Conservation (phyloP, 1,140 invertebrate genomes). For the Ectropis grisescens region DNA sequence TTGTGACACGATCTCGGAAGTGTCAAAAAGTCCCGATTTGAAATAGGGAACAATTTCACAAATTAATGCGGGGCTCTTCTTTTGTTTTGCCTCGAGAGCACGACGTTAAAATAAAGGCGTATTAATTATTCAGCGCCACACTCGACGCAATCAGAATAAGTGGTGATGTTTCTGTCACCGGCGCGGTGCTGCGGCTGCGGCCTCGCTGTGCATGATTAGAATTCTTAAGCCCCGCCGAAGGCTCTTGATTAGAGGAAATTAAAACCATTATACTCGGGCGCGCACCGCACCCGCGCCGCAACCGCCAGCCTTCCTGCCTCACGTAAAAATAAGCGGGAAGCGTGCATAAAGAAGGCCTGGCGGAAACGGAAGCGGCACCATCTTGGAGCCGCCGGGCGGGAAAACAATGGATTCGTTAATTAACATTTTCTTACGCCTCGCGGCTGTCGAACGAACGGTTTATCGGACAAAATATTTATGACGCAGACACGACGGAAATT, state of each 20-base stretch:
- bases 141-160: constrained; percentile 68
- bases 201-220: constrained; percentile 59
- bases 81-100: constrained; percentile 54
- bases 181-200: constrained; percentile 16
- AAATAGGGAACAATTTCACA: constrained; percentile 32
- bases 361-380: constrained; percentile 67
- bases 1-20: too few species aligned
- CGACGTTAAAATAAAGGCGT: constrained; percentile 58
- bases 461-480: constrained; percentile 71
- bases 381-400: constrained; percentile 65
- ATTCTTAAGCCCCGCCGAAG: constrained; percentile 65
- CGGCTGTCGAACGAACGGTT: constrained; percentile 68
- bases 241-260: constrained; percentile 70
- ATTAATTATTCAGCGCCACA: constrained; percentile 69
- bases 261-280: constrained; percentile 64
- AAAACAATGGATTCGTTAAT: constrained; percentile 72
- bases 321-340: constrained; percentile 61
- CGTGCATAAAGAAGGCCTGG: constrained; percentile 64
- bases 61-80: constrained; percentile 38
- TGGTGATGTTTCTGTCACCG: constrained; percentile 67
- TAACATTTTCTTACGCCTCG: constrained; percentile 72
- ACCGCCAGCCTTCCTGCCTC: constrained; percentile 38
- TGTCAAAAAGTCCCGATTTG: neutral
- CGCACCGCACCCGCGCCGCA: constrained; percentile 36
- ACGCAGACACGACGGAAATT: constrained; percentile 50